A percentile compares a stretch with the other conserved stretches of the same genome.
These are phyloP conservation scores for Dicrurus megarhynchus DNA, from an alignment of 2,113 vertebrate genomes.

Conservation along the genomic window DNA sequence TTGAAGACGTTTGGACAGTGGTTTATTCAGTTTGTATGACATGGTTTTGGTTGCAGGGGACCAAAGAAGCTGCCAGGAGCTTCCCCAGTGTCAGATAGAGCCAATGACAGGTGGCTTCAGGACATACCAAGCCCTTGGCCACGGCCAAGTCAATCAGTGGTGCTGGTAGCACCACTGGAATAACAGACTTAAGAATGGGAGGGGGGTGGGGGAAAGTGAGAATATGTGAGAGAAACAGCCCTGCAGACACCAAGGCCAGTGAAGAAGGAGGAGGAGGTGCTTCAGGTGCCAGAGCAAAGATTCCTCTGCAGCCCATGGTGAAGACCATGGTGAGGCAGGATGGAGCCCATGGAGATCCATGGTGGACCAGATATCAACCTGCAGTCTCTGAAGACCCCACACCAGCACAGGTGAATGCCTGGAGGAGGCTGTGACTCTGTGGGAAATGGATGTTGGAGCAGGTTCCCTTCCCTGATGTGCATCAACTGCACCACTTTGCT, in stretches of 20 bases:
- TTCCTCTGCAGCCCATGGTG: background rate
- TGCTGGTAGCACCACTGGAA: background rate
- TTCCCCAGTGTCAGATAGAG: background rate
- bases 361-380: too few relatives aligned
- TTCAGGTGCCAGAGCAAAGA: background rate
- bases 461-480: background rate
- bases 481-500: background rate
- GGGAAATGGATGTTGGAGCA: background rate
- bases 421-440: background rate
- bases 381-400: background rate
- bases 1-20: background rate
- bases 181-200: background rate
- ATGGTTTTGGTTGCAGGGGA: background rate
- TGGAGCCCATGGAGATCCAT: background rate
- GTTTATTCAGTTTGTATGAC: background rate
- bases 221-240: background rate
- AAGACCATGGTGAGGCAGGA: background rate
- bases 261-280: background rate
- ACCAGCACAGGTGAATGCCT: background rate
- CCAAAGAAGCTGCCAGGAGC: background rate
- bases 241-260: background rate
- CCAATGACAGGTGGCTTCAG: background rate
- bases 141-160: background rate
- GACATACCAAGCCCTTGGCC: background rate
- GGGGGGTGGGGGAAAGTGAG: accelerated